phyloP scores from a whole-genome alignment of 2,113 vertebrate genomes.

The Carettochelys insculpta region DNA sequence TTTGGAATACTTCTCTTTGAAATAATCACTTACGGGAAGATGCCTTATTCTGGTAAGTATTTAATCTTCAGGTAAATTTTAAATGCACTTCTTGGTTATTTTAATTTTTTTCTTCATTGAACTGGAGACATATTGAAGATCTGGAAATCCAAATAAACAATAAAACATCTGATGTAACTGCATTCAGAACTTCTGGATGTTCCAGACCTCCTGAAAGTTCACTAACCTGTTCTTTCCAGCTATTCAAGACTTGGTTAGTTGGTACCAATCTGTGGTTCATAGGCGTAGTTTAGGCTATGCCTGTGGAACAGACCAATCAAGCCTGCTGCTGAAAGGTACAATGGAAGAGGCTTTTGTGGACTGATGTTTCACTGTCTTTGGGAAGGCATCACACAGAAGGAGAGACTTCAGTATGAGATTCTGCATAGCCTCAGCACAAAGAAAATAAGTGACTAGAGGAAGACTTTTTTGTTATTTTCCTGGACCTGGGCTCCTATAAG shows the following conservation, averaged over 20 bases:
- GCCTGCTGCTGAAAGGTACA: not conserved
- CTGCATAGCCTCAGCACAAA: not conserved
- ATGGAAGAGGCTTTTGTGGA: not conserved
- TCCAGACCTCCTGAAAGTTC: not conserved
- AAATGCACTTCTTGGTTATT: not conserved
- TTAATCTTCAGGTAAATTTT: slow-evolving; percentile 24
- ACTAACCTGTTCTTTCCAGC: not conserved
- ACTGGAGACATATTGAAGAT: not conserved
- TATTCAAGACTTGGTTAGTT: not conserved
- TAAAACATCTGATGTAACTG: not conserved
- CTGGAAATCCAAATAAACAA: not conserved
- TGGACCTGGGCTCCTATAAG: not conserved
- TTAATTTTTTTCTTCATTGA: not conserved
- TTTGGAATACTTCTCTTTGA: slow-evolving; percentile 95
- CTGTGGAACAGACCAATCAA: not conserved
- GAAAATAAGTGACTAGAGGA: not conserved
- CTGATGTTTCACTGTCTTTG: not conserved
- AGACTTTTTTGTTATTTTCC: not conserved
- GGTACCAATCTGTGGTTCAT: not conserved
- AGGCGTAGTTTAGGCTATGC: not conserved
- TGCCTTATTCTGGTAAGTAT: slow-evolving; percentile 89
- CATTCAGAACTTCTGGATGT: not conserved
- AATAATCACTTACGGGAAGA: slow-evolving; percentile 94
- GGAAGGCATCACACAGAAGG: not conserved
- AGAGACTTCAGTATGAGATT: not conserved